Base-by-base conservation (phyloP, 2,797 vertebrate species). In the Sorex maritimensis region DNA sequence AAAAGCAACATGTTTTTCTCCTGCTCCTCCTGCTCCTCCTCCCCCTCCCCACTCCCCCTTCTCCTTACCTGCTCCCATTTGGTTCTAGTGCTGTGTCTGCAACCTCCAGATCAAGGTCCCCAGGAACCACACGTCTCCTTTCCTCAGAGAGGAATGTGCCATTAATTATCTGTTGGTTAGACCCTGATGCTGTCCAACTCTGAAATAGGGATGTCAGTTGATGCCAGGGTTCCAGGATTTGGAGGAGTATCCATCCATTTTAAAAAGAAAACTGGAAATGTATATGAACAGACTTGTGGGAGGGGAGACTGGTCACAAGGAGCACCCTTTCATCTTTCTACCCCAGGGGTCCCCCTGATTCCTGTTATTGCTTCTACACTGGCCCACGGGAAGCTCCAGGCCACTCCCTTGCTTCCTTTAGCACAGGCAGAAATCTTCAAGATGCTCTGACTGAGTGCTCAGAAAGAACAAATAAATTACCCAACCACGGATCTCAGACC, bases 401-500 rank as follows among this genome's bases (percentile, higher is more conserved):
- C 55, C 38, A 7, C 46, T 49, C 15, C 44, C 3, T 46, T 69
- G 0, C 30, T 68, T 52, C 44, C 38, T 72, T 49, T 72, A 71
- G 55, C 38, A 34, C 2, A 13, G 58, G 8, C 17, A 28, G 10
- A 34, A 38, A 21, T 15, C 26, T 86, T 46, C 58, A 28, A 69
- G 77, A 30, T 17, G 23, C 75, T 7, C 26, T 0, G 19, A 38
- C 6, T 61, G 58, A 38, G 46, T 41, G 1, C 46, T 65, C 34
- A 79, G 72, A 52, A 87, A 84, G 23, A 94, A 19, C 49, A 1
- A 44, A 69, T 67, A 67, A 41, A 78, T 34, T 34, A 85, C 30
- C 9, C 46, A 58, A 44, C 17, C 30, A 2, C 14, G 55, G 80
- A 67, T 38, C 41, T 8, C 69, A 75, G 61, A 30, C 30, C 44